phyloP scores from a whole-genome alignment of 2,888 invertebrate genomes.

The Hipparchia sbordonii region DNA sequence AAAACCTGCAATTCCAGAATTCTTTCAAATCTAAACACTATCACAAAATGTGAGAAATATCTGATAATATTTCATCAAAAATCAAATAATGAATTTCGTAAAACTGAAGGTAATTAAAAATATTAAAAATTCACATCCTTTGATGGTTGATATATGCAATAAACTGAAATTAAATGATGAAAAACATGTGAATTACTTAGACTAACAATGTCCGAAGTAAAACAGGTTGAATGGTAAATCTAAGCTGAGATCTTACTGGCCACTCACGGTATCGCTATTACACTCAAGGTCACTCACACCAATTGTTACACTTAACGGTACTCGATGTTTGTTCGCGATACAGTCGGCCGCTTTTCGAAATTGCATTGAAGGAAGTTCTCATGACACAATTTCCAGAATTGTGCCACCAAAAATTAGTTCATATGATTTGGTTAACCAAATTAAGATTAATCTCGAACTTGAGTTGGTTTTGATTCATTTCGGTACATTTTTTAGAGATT shows the following conservation, averaged over 20 bases:
- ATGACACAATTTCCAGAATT: slow-evolving; percentile 32
- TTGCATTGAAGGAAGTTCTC: slow-evolving; percentile 28
- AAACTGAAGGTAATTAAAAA: too few relatives aligned
- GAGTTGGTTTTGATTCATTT: neutral
- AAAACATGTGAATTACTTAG: neutral
- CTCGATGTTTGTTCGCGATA: slow-evolving; percentile 24
- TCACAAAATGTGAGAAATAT: too few relatives aligned
- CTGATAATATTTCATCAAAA: too few relatives aligned
- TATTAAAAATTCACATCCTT: too few relatives aligned
- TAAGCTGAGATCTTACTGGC: slow-evolving; percentile 26
- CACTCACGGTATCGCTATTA: slow-evolving; percentile 34
- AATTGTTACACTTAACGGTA: slow-evolving; percentile 35
- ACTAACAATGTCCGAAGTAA: slow-evolving; percentile 2
- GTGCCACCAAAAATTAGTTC: slow-evolving; percentile 1
- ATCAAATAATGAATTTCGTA: too few relatives aligned
- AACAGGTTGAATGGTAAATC: slow-evolving; percentile 10
- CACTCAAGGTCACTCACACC: slow-evolving; percentile 36
- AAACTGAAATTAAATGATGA: too few relatives aligned
- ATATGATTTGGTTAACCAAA: too few relatives aligned
- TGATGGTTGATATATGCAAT: too few relatives aligned
- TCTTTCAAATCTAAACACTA: too few relatives aligned
- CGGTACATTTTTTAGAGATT: neutral
- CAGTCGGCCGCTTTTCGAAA: slow-evolving; percentile 31
- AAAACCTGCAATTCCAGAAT: too few relatives aligned
- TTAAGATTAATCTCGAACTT: too few relatives aligned